Base-by-base conservation (phyloP, 2,888 invertebrate genomes). In the Acanthopleura granulata region DNA sequence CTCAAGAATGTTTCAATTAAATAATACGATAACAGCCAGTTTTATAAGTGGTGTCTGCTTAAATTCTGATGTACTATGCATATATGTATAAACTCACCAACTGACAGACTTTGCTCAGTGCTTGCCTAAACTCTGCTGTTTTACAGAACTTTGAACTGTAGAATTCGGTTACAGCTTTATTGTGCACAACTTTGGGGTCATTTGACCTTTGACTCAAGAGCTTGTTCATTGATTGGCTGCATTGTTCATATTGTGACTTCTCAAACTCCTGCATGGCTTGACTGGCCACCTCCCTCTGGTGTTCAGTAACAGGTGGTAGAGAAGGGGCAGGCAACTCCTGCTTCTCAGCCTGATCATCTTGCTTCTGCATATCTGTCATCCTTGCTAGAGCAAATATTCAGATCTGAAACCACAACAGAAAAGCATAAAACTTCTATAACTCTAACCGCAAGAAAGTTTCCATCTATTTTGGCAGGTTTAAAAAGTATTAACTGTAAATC, bases 151-250 rank as follows among this genome's bases (percentile, higher is more conserved):
- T 86, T 62, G 89, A 89, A 50, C 86, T 93, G 89, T 94, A 95
- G 90, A 95, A 96, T 86, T 96, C 95, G 0, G 94, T 94, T 0
- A 97, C 94, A 40, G 95, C 94, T 91, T 94, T 95, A 88, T 98
- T 97, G 86, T 96, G 96, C 69, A 93, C 92, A 0, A 96, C 93
- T 87, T 95, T 94, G 78, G 94, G 93, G 90, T 95, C 95, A n/a
- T 73, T 75, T 0, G 78, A 75, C 66, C 87, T 74, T 71, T 80
- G 80, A 12, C 80, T 81, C 86, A 94, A 94, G 78, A 96, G 89
- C 87, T 94, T 94, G 78, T 92, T 93, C 81, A 96, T 91, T 6
- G 93, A 85, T 81, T 92, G 92, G 16, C 94, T 88, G 74, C 94
- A 93, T 15, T 91, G 90, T 22, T 91, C 85, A 85, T 93, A 95